These are phyloP conservation scores for Catharus bicknelli DNA, from an alignment of 2,113 vertebrate species.

Conservation along the genomic window DNA sequence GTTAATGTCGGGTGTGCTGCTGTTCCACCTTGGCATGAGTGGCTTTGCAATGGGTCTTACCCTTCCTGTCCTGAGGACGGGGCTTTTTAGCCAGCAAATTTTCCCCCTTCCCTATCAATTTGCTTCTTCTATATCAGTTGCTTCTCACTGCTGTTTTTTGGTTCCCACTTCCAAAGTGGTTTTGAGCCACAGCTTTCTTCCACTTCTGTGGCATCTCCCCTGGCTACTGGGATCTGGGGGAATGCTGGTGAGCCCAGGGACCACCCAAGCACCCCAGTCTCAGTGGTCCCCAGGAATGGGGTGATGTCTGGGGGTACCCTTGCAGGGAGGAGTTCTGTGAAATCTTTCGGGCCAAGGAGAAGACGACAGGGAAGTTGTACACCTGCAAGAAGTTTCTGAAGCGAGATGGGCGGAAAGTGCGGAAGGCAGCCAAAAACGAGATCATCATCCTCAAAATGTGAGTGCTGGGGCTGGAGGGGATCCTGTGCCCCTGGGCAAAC, in stretches of 20 bases:
- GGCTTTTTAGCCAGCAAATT: neutral
- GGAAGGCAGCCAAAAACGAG: conserved; percentile 97
- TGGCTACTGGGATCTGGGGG: neutral
- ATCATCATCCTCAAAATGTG: conserved; percentile 97
- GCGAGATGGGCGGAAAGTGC: conserved; percentile 94
- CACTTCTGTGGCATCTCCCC: neutral
- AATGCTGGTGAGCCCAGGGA: neutral
- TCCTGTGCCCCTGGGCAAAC: neutral
- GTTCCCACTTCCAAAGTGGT: rapidly evolving
- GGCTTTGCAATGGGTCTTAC: rapidly evolving
- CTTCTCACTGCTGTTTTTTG: neutral
- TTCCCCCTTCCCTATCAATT: neutral
- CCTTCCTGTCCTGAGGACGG: rapidly evolving
- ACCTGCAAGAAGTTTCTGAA: conserved; percentile 98
- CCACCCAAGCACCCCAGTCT: rapidly evolving
- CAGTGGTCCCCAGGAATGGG: neutral
- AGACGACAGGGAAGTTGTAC: conserved; percentile 90
- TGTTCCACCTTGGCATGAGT: rapidly evolving
- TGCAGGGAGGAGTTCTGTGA: conserved; percentile 97
- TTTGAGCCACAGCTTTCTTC: neutral
- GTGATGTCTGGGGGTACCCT: neutral
- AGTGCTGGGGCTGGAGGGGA: conserved; percentile 35
- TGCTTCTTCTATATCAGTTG: neutral
- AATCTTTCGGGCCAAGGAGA: conserved; percentile 97
- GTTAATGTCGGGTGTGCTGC: neutral